phyloP scores from a whole-genome alignment of 2,113 vertebrate genomes.

The Sylvicapra grimmia region DNA sequence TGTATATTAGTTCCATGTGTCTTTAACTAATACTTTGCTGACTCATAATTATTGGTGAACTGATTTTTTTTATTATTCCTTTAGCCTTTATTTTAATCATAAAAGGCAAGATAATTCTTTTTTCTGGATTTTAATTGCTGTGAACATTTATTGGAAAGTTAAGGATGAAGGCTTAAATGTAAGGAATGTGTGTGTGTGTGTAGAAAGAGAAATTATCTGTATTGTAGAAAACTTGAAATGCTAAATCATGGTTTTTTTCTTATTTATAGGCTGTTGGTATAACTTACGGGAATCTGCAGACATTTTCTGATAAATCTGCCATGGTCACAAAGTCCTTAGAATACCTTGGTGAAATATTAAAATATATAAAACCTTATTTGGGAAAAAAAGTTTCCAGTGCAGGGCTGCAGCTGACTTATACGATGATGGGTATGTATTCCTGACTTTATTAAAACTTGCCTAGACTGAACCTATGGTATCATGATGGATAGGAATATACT shows the following conservation, averaged over 20 bases:
- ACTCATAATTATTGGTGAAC: conserved; percentile 8
- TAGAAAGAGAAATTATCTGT: neutral
- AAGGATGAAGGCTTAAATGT: neutral
- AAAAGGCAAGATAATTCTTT: conserved; percentile 36
- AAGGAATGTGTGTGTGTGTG: neutral
- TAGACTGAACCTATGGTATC: neutral
- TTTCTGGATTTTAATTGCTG: neutral
- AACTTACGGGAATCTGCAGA: conserved; percentile 85
- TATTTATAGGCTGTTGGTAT: conserved; percentile 87
- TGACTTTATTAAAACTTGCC: conserved; percentile 43
- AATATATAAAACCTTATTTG: conserved; percentile 93
- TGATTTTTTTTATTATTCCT: neutral
- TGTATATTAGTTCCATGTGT: neutral
- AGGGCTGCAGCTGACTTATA: conserved; percentile 89
- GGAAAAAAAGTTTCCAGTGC: conserved; percentile 86
- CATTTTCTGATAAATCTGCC: conserved; percentile 87
- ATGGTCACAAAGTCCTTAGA: conserved; percentile 89
- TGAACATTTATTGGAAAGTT: conserved; percentile 15
- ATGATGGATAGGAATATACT: neutral
- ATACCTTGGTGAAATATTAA: conserved; percentile 93
- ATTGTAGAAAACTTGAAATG: conserved; percentile 27
- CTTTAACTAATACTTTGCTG: neutral
- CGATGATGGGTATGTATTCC: conserved; percentile 86
- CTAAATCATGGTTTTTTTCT: conserved; percentile 58
- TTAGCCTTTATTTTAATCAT: conserved; percentile 40